Conservation (phyloP, 1,140 invertebrate species). For the Ceratina calcarata region DNA sequence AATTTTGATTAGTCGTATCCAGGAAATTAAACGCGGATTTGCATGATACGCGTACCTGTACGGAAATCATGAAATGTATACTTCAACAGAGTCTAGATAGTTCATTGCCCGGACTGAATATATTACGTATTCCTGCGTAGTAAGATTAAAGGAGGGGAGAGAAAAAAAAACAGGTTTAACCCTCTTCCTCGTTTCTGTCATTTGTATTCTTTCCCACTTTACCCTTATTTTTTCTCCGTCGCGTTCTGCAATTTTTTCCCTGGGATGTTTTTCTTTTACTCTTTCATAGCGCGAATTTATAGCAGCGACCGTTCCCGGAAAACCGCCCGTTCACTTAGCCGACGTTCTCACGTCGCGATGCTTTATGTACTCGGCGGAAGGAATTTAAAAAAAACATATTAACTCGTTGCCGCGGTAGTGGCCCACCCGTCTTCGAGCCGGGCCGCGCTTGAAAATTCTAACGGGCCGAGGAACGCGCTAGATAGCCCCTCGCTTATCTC, state of each 20-base stretch:
- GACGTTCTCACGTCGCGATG: not conserved
- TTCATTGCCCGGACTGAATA: constrained; percentile 35
- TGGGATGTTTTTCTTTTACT: not conserved
- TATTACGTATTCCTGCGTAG: constrained; percentile 18
- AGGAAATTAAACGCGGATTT: constrained; percentile 42
- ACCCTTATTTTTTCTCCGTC: not conserved
- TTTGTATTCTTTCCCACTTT: too few species aligned
- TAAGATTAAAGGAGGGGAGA: too few species aligned
- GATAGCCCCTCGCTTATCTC: too few species aligned
- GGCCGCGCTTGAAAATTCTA: not conserved
- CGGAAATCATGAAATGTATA: not conserved
- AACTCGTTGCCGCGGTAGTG: not conserved
- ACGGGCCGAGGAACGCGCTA: too few species aligned
- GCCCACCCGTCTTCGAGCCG: too few species aligned
- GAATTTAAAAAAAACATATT: constrained; percentile 10
- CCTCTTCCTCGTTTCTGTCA: not conserved
- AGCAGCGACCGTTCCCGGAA: not conserved
- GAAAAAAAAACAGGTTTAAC: not conserved
- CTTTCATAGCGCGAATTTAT: constrained; percentile 30
- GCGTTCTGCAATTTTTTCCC: not conserved
- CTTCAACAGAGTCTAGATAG: constrained; percentile 27
- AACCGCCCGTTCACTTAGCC: not conserved
- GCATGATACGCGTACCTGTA: not conserved
- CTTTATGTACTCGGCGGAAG: not conserved
- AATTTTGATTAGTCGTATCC: constrained; percentile 50